Evolutionary conservation across 2,888 invertebrate genomes (phyloP), one percentile per base, ranked within the genome.

Genomic region (Andrena fulva): DNA sequence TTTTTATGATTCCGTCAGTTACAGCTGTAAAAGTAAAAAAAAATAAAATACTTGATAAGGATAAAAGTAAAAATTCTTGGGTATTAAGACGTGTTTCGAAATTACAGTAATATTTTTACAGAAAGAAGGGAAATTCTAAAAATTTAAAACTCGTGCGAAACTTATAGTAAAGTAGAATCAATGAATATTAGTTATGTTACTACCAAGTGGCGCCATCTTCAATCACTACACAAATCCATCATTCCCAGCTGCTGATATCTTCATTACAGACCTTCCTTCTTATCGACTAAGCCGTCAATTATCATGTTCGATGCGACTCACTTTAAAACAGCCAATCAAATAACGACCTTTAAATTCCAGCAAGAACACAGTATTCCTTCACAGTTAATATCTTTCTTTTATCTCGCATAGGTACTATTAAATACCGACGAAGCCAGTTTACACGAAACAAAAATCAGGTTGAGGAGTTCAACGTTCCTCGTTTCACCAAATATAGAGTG

Each of bases 171-270:
- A 27, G 2, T 56, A 10, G 10, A 20, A 3, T 8, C 8, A 56
- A 27, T 2, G 24, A 20, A 20, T 27, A 10, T 56, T 27, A 8
- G 2, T 24, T 3, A 20, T 1, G 8, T 2, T 24, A 48, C 8
- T n/a, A 52, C 6, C 29, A 42, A 7, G 73, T 68, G 60, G 72
- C 62, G 62, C 2, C 73, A 68, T 56, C 78, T 78, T 42, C 2
- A 24, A 16, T 50, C 4, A 0, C 1, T 12, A 5, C 12, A 35
- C 10, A 27, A 7, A 6, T 20, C 27, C 1, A 4, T 2, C 42
- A 42, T 62, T 48, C 12, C 29, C 78, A 56, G 27, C 68, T 10
- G 50, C 8, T 20, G 75, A 10, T 75, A 64, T 6, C 6, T 10
- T 12, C 24, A 0, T 10, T 31, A 12, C 24, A 27, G 68, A 56